Base-by-base conservation (phyloP, 2,797 vertebrate species). In the Rousettus madagascariensis region DNA sequence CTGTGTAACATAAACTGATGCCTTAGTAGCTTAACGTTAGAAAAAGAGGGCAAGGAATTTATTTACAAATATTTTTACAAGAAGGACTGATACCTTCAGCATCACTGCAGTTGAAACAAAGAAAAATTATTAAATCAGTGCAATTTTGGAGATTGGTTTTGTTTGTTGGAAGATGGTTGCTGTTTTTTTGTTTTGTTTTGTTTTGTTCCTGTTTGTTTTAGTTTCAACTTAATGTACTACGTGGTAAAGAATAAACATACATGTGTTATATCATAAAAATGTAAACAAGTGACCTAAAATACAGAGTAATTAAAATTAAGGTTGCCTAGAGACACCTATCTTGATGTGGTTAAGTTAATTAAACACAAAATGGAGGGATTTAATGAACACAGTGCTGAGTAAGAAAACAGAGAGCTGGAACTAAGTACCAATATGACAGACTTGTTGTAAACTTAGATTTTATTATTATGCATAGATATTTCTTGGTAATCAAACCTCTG, bases 271-370 rank as follows among this genome's bases (percentile, higher is more conserved):
- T 69, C 84, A 96, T 82, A 95, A 84, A 65, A 75, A 49, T 38
- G 19, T 66, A 95, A 95, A 85, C 49, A 88, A n/a, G 69, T 66
- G 74, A 83, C 61, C 86, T 74, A 57, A 95, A 71, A 69, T 28
- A 7, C 16, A 74, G 1, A 69, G 28, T 95, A 95, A 55, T 94
- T 79, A 95, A 96, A 96, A 95, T 6, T 24, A 92, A 97, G 75
- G 15, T 61, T 71, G 12, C 24, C 86, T 38, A 92, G 69, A 57
- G 75, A 94, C 96, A 95, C 4, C 12, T 53, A 79, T 85, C 19
- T 91, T 77, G 57, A 65, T 75, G 57, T 57, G n/a, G 61, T 49
- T 63, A 86, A 82, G 59, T 57, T 93, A 84, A 87, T 68, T 68
- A 57, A 41, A 90, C 15, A 85, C 92, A 95, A 93, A 90, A 78